A percentile compares a stretch with the other conserved stretches of the same genome.
phyloP scores from a whole-genome alignment of 2,113 vertebrate genomes.

The Dicerorhinus sumatrensis region DNA sequence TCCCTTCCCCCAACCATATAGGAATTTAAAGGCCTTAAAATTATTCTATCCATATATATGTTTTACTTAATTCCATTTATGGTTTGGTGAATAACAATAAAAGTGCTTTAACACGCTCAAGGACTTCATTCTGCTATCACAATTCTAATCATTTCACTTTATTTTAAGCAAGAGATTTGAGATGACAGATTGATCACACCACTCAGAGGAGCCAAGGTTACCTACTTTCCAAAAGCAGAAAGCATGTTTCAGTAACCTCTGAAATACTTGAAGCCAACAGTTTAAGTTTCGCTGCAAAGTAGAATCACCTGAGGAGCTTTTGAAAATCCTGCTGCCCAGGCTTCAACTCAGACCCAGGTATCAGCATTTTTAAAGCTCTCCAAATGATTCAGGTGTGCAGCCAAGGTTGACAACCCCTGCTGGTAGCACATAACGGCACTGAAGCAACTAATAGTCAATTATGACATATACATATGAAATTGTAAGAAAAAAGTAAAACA shows the following conservation, averaged over 20 bases:
- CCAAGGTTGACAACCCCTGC: not conserved
- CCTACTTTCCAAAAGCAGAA: not conserved
- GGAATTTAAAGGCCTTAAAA: not conserved
- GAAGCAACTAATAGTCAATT: not conserved
- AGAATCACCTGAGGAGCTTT: not conserved
- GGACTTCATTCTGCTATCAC: not conserved
- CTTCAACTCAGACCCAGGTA: not conserved
- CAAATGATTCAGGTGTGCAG: not conserved
- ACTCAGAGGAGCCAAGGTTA: not conserved
- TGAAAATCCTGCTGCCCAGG: not conserved
- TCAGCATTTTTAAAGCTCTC: not conserved
- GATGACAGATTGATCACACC: not conserved
- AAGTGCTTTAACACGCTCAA: not conserved
- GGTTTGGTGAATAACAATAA: not conserved
- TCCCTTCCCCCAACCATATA: not conserved
- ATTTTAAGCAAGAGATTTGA: slow-evolving; percentile 26
- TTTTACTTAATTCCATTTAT: not conserved
- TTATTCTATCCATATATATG: not conserved
- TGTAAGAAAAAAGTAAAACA: not conserved
- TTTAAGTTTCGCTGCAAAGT: not conserved
- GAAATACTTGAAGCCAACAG: not conserved
- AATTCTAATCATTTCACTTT: slow-evolving; percentile 37
- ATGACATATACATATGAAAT: not conserved
- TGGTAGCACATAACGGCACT: too few species aligned
- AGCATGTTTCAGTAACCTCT: not conserved